Percentiles rank a stretch among this genome's conserved stretches.
Conservation (phyloP, 2,113 vertebrate species). For the Marcusenius ussheri region DNA sequence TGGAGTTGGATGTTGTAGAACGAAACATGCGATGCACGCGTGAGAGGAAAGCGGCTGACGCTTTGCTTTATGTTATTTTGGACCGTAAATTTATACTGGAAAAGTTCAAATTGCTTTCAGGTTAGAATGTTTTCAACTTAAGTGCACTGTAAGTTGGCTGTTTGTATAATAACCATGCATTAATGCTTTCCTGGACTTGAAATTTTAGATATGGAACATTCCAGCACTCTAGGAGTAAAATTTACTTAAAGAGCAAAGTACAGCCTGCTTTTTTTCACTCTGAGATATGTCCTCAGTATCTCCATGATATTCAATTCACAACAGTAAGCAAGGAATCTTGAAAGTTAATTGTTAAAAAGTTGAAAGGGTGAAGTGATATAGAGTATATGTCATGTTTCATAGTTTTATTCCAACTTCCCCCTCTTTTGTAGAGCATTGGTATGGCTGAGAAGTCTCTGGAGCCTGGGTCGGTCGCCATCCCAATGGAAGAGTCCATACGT, state of each 20-base stretch:
- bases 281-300: neutral
- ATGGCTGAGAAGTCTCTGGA: constrained; percentile 79
- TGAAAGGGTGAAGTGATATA: neutral
- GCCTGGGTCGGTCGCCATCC: constrained; percentile 67
- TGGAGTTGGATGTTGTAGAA: neutral
- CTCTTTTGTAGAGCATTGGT: constrained; percentile 45
- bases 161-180: neutral
- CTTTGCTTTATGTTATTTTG: neutral
- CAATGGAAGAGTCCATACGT: constrained; percentile 81
- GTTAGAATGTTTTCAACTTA: neutral
- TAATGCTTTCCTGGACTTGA: neutral
- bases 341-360: neutral
- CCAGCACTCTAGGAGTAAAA: neutral
- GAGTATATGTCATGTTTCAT: neutral
- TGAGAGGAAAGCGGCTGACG: neutral
- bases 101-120: neutral
- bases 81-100: neutral
- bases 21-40: neutral
- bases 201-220: neutral
- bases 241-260: neutral
- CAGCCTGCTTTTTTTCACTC: neutral
- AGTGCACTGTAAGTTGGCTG: neutral
- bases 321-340: neutral
- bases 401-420: constrained; percentile 8
- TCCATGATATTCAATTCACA: neutral